These are phyloP conservation scores for Calephelis virginiensis DNA, from an alignment of 1,140 invertebrate species.

Conservation along the genomic window DNA sequence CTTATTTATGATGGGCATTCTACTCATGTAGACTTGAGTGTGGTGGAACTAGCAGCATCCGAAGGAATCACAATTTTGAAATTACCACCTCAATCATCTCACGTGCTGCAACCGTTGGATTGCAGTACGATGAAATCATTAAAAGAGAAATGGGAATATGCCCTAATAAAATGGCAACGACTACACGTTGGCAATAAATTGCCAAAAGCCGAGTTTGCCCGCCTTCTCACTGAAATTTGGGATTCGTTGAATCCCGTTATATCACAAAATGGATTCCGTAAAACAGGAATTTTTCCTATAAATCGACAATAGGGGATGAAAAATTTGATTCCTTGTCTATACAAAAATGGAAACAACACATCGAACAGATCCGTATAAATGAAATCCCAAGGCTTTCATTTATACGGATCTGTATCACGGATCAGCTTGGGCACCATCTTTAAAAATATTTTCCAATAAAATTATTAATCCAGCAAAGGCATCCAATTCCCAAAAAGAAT, in stretches of 20 bases:
- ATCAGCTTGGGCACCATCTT: background rate
- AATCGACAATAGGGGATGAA: constrained; percentile 10
- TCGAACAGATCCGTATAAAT: background rate
- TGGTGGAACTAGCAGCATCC: constrained; percentile 7
- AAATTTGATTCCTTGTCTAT: constrained; percentile 16
- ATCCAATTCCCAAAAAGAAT: background rate
- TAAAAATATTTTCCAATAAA: background rate
- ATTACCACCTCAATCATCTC: constrained; percentile 33
- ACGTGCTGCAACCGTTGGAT: constrained; percentile 35
- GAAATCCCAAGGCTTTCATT: too few species aligned
- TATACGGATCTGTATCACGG: too few species aligned
- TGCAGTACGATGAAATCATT: constrained; percentile 27
- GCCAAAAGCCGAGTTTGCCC: constrained; percentile 13
- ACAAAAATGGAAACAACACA: constrained; percentile 11
- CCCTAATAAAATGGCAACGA: constrained; percentile 20
- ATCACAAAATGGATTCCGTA: constrained; percentile 12
- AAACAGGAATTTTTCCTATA: constrained; percentile 5
- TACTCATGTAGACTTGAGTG: constrained; percentile 16
- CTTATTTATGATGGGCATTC: constrained; percentile 27
- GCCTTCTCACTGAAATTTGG: constrained; percentile 15
- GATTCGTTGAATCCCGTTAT: constrained; percentile 16
- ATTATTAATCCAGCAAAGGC: background rate
- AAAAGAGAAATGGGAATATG: constrained; percentile 31
- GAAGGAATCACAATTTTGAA: background rate
- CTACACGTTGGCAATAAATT: constrained; percentile 14